These are phyloP conservation scores for Botia almorhae DNA, from an alignment of 2,797 vertebrate genomes.

Conservation along the genomic window DNA sequence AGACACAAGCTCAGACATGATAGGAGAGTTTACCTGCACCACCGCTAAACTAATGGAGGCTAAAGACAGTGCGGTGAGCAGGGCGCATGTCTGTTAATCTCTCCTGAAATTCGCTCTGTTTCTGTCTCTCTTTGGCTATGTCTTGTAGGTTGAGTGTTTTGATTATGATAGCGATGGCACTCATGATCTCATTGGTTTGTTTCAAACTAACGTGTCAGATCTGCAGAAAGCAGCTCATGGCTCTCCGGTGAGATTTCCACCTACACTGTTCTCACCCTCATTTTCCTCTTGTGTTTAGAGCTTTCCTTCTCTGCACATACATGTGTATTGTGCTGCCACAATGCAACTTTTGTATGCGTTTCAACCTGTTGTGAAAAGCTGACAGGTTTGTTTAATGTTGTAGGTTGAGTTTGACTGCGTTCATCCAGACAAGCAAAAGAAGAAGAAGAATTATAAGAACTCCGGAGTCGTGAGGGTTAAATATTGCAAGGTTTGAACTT, in stretches of 20 bases:
- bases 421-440: slow-evolving; percentile 90
- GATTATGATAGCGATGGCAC: slow-evolving; percentile 90
- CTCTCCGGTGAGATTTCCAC: slow-evolving; percentile 78
- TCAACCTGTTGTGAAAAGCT: neutral
- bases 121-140: slow-evolving; percentile 25
- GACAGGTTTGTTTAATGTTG: slow-evolving; percentile 3
- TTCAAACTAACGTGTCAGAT: slow-evolving; percentile 83
- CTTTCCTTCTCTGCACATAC: neutral
- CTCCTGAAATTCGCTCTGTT: slow-evolving; percentile 42
- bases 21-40: slow-evolving; percentile 61
- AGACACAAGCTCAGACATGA: slow-evolving; percentile 64
- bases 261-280: slow-evolving; percentile 4
- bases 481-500: slow-evolving; percentile 81
- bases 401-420: slow-evolving; percentile 90
- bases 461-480: slow-evolving; percentile 87
- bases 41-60: slow-evolving; percentile 62
- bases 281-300: neutral
- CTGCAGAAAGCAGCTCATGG: slow-evolving; percentile 78
- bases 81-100: neutral
- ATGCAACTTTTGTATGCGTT: neutral
- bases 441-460: slow-evolving; percentile 94
- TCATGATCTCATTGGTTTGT: slow-evolving; percentile 90
- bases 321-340: neutral
- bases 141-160: slow-evolving; percentile 84
- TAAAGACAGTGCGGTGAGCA: slow-evolving; percentile 62